Base-by-base conservation (phyloP, 1,140 invertebrate genomes). In the Akabosia matsudoensis region DNA sequence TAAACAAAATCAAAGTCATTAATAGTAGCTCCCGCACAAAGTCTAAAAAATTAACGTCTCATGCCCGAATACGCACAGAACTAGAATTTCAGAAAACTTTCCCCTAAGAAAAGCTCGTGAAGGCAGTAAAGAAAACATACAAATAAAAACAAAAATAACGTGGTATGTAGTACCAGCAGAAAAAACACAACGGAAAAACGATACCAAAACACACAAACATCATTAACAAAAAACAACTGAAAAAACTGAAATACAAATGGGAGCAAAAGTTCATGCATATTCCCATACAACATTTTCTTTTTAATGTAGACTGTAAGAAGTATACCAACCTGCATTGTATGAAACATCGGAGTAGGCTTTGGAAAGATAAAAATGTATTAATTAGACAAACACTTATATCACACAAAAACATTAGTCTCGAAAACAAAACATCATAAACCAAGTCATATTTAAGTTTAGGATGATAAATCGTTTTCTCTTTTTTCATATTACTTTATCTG, bases 1-100 rank as follows among this genome's bases (percentile, higher is more conserved):
- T 84, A 82, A 52, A 73, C 81, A 79, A 70, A 81, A 24, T 45
- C 7, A 45, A 18, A 45, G 37, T 45, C n/a, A n/a, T n/a, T n/a
- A n/a, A n/a, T n/a, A n/a, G n/a, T n/a, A n/a, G n/a, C n/a, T n/a
- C n/a, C n/a, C n/a, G n/a, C n/a, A n/a, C n/a, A n/a, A n/a, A n/a
- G n/a, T n/a, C n/a, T n/a, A n/a, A n/a, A n/a, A n/a, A n/a, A n/a
- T n/a, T n/a, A n/a, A n/a, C n/a, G n/a, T n/a, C n/a, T n/a, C n/a
- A n/a, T n/a, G n/a, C n/a, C n/a, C n/a, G n/a, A n/a, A n/a, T n/a
- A n/a, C n/a, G n/a, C 37, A 45, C 18, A 45, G 18, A 45, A 10
- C 37, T 18, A 10, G 7, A 7, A 45, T 7, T 45, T 45, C 18
- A 45, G 37, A 7, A 7, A 45, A 45, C 37, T 18, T 45, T 10